phyloP scores from a whole-genome alignment of 2,888 invertebrate species.

The Chymomyza fuscimana region DNA sequence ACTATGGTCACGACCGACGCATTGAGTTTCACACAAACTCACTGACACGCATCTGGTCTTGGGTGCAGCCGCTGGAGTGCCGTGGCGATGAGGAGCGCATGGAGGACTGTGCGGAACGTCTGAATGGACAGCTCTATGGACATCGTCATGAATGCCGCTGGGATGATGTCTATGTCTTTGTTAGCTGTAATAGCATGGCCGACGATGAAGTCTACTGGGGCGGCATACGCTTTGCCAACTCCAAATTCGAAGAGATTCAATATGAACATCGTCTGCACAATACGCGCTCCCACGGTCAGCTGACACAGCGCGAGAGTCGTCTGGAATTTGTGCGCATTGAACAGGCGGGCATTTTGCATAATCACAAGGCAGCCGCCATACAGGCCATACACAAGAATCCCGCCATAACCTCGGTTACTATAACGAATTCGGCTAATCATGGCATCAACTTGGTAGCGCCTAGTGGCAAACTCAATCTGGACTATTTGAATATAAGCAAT shows the following conservation, averaged over 20 bases:
- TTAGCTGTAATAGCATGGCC: slow-evolving; percentile 88
- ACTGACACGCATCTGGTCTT: slow-evolving; percentile 92
- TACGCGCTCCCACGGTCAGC: slow-evolving; percentile 86
- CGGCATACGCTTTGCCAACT: slow-evolving; percentile 94
- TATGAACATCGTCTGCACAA: slow-evolving; percentile 91
- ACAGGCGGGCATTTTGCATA: slow-evolving; percentile 97
- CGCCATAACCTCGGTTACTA: slow-evolving; percentile 88
- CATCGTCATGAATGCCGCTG: slow-evolving; percentile 92
- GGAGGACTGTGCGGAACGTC: slow-evolving; percentile 91
- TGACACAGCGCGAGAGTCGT: slow-evolving; percentile 86
- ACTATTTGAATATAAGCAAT: slow-evolving; percentile 87
- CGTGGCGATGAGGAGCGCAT: slow-evolving; percentile 87
- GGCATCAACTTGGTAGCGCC: slow-evolving; percentile 96
- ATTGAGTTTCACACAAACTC: slow-evolving; percentile 95
- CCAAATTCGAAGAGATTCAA: slow-evolving; percentile 92
- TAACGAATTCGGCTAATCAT: slow-evolving; percentile 92
- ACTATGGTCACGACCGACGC: slow-evolving; percentile 90
- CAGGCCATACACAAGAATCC: slow-evolving; percentile 95
- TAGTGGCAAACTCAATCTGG: slow-evolving; percentile 88
- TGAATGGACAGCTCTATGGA: slow-evolving; percentile 94
- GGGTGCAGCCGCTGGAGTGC: slow-evolving; percentile 95
- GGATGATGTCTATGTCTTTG: slow-evolving; percentile 95
- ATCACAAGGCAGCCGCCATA: slow-evolving; percentile 95
- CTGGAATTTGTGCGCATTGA: slow-evolving; percentile 90
- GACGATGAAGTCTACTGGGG: slow-evolving; percentile 92